These are phyloP conservation scores for Trogon surrucura DNA, from an alignment of 2,113 vertebrate species.

Conservation along the genomic window DNA sequence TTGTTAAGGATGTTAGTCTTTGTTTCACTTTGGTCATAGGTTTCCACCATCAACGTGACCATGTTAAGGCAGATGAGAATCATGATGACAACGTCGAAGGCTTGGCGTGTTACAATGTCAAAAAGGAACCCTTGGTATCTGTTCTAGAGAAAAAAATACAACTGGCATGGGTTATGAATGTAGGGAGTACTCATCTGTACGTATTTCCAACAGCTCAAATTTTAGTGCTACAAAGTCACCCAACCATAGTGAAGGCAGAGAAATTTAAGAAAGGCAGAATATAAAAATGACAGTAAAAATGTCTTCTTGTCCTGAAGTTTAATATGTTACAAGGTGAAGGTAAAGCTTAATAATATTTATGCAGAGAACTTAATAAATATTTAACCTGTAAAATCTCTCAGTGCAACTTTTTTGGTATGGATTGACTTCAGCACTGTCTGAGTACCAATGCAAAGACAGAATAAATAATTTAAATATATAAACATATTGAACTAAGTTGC, in stretches of 20 bases:
- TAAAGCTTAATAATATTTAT: not conserved
- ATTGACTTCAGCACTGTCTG: not conserved
- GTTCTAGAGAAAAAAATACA: constrained; percentile 60
- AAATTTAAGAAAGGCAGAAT: not conserved
- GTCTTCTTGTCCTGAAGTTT: not conserved
- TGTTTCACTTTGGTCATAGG: constrained; percentile 39
- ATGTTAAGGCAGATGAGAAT: constrained; percentile 81
- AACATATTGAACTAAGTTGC: not conserved
- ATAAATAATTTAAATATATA: not conserved
- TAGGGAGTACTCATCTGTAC: not conserved
- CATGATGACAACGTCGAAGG: constrained; percentile 76
- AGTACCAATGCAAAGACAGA: not conserved
- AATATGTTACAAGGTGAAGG: not conserved
- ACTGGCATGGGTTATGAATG: not conserved
- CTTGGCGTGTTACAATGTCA: constrained; percentile 68
- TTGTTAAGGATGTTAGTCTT: constrained; percentile 65
- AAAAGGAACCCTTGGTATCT: constrained; percentile 77
- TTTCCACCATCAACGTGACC: constrained; percentile 81
- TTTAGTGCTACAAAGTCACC: not conserved
- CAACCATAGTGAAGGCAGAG: not conserved
- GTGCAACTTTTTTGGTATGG: not conserved
- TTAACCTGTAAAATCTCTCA: not conserved
- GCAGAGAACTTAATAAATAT: not conserved
- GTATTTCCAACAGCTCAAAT: not conserved
- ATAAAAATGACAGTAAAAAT: not conserved